Base-by-base conservation (phyloP, 2,113 vertebrate species). In the Myrmecophaga tridactyla region DNA sequence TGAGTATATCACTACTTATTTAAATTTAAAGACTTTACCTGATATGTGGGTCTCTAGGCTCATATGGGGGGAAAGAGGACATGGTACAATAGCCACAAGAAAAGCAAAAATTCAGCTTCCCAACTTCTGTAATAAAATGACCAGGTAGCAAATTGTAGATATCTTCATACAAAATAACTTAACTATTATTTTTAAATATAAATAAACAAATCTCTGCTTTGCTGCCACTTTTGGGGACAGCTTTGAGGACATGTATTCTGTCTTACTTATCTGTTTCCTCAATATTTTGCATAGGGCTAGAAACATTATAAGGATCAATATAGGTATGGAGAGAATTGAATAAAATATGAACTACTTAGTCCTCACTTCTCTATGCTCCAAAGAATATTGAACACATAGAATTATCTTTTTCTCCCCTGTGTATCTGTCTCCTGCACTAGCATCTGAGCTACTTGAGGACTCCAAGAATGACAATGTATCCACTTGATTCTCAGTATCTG, bases 1-100 rank as follows among this genome's bases (percentile, higher is more conserved):
- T 94, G 95, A 95, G 81, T 84, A 75, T 75, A 80, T 95, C 83
- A 89, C 73, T 97, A 86, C 77, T 92, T 94, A 95, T 91, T 97
- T 96, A 86, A 96, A 96, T 89, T 77, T 86, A 94, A 96, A 86
- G 60, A 87, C 46, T 96, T 93, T 60, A 80, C 58, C 48, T 75
- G 69, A 86, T 86, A 84, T 20, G 39, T 82, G 36, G 80, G 73
- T 89, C 94, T 95, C 51, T 58, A 48, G 75, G 63, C 27, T 29
- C 51, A 77, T 76, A 53, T 39, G 73, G 14, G 1, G 13, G 25
- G 34, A 86, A 86, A 95, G 72, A 84, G 29, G 41, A 81, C 27
- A n/a, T 7, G 5, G 25, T 85, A 1, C 84, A 76, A 95, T 56
- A 67, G 4, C 77, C 14, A 82, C 39, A 89, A 82, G 56, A 76